A percentile compares a stretch with the other conserved stretches of the same genome.
These are phyloP conservation scores for Heteronetta atricapilla DNA, from an alignment of 2,113 vertebrate genomes.

Conservation along the genomic window DNA sequence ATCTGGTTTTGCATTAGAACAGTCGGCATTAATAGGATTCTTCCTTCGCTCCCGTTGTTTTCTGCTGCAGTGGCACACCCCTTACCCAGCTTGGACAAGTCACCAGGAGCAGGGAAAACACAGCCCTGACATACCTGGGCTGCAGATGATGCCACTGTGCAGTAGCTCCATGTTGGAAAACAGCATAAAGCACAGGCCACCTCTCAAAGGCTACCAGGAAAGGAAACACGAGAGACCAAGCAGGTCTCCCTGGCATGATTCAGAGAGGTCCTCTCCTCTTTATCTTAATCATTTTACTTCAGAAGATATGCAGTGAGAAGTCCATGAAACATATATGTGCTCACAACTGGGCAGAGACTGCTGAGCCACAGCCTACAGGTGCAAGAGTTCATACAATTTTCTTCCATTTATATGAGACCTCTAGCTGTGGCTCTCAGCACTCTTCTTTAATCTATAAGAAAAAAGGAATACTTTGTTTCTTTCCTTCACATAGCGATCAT, in stretches of 20 bases:
- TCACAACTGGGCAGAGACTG: not conserved
- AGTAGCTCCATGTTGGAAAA: not conserved
- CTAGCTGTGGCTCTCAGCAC: not conserved
- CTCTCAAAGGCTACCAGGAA: not conserved
- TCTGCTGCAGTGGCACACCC: not conserved
- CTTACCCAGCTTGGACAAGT: not conserved
- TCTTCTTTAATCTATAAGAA: not conserved
- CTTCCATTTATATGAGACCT: not conserved
- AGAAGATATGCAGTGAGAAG: not conserved
- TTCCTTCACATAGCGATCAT: not conserved
- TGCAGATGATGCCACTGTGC: rapidly evolving
- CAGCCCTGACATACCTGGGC: not conserved
- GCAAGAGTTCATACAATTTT: not conserved
- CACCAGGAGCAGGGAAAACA: not conserved
- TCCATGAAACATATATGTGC: not conserved
- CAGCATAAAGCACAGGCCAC: not conserved
- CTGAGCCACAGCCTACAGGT: not conserved
- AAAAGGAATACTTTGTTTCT: not conserved
- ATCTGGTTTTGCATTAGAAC: not conserved
- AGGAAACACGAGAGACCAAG: not conserved
- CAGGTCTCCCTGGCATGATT: not conserved
- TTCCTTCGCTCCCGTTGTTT: not conserved
- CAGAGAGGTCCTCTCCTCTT: not conserved
- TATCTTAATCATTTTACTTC: not conserved
- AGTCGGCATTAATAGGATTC: not conserved